A percentile compares a stretch with the other conserved stretches of the same genome.
phyloP scores from a whole-genome alignment of 2,888 invertebrate species.

The Dicyrtomina minuta region DNA sequence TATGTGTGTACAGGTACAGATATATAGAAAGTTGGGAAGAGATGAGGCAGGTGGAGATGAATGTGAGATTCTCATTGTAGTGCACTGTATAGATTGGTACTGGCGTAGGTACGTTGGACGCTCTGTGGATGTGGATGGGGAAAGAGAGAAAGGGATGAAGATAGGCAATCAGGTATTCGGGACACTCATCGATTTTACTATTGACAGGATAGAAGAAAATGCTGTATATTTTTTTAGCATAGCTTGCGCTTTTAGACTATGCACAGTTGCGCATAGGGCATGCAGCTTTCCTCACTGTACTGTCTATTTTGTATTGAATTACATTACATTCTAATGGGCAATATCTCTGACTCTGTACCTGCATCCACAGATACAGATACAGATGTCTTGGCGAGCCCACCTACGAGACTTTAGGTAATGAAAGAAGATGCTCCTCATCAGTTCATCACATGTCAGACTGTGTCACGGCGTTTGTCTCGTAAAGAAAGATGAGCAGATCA shows the following conservation, averaged over 20 bases:
- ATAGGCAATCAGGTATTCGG: slow-evolving; percentile 30
- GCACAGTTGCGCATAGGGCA: slow-evolving; percentile 14
- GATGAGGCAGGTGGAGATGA: too few species aligned
- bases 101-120: too few species aligned
- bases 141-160: background rate
- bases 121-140: too few species aligned
- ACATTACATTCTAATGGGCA: too few species aligned
- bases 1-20: too few species aligned
- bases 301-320: background rate
- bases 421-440: slow-evolving; percentile 12
- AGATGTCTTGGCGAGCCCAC: too few species aligned
- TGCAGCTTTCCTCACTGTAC: background rate
- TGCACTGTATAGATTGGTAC: too few species aligned
- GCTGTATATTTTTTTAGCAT: background rate
- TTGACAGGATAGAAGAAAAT: background rate
- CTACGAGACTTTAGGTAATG: background rate
- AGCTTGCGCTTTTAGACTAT: background rate
- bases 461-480: background rate
- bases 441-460: slow-evolving; percentile 10
- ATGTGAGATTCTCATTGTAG: too few species aligned
- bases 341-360: too few species aligned
- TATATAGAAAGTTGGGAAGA: too few species aligned
- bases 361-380: too few species aligned
- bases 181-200: slow-evolving; percentile 27
- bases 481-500: too few species aligned